phyloP scores from a whole-genome alignment of 1,140 invertebrate genomes.

The Micrasema longulum region DNA sequence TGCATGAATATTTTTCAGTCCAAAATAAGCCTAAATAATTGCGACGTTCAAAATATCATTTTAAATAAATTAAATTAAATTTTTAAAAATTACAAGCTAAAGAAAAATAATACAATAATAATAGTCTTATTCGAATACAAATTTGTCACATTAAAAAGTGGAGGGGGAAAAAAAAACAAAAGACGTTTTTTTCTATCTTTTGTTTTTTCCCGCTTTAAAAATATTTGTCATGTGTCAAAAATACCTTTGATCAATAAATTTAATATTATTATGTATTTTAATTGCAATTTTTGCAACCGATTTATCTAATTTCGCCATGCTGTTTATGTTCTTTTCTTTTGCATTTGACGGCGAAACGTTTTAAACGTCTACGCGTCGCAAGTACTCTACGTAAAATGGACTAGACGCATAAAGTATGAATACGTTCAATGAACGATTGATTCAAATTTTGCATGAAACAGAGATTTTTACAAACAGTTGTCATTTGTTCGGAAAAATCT shows the following conservation, averaged over 20 bases:
- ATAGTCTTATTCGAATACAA: slow-evolving; percentile 9
- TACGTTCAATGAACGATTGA: too few relatives aligned
- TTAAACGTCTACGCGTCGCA: too few relatives aligned
- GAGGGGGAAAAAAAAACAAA: slow-evolving; percentile 11
- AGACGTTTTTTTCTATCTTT: slow-evolving; percentile 1
- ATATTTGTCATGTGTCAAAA: slow-evolving; percentile 22
- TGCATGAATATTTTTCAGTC: slow-evolving; percentile 10
- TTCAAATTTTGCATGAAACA: too few relatives aligned
- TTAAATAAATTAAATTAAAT: slow-evolving; percentile 19
- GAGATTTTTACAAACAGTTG: too few relatives aligned
- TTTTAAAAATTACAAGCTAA: slow-evolving; percentile 4
- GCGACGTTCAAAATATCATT: slow-evolving; percentile 1
- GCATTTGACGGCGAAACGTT: too few relatives aligned
- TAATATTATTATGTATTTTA: background rate
- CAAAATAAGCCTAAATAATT: background rate
- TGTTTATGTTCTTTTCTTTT: too few relatives aligned
- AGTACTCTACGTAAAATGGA: too few relatives aligned
- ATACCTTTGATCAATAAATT: slow-evolving; percentile 8
- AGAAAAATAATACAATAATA: slow-evolving; percentile 24
- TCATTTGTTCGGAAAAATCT: too few relatives aligned
- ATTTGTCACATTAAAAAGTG: slow-evolving; percentile 18
- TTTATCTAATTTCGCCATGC: too few relatives aligned
- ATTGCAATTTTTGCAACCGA: too few relatives aligned
- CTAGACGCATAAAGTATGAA: too few relatives aligned
- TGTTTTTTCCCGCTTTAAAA: background rate